A percentile compares a stretch with the other conserved stretches of the same genome.
phyloP scores from a whole-genome alignment of 2,888 invertebrate genomes.

The Celastrina argiolus region DNA sequence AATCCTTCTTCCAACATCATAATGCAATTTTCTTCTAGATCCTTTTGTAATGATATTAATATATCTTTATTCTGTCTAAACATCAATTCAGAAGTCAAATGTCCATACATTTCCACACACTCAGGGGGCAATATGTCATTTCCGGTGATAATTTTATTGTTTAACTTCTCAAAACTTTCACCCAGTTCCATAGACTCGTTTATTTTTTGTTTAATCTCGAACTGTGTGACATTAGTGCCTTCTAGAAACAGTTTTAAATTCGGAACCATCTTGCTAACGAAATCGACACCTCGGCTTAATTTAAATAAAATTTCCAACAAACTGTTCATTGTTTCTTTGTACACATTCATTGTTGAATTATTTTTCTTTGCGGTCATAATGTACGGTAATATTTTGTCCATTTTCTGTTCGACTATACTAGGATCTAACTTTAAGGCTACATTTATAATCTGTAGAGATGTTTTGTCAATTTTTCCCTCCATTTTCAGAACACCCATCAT shows the following conservation, averaged over 20 bases:
- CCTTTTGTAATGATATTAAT: constrained; percentile 53
- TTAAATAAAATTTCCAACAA: constrained; percentile 65
- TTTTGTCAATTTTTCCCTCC: constrained; percentile 57
- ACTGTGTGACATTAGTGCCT: constrained; percentile 55
- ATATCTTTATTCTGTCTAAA: constrained; percentile 68
- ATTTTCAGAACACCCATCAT: constrained; percentile 61
- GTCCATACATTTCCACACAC: constrained; percentile 60
- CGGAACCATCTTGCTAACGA: constrained; percentile 61
- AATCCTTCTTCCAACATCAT: constrained; percentile 56
- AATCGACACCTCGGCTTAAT: constrained; percentile 59
- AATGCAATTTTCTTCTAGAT: constrained; percentile 60
- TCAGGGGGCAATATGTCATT: constrained; percentile 57
- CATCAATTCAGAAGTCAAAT: constrained; percentile 63
- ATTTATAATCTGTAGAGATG: constrained; percentile 57
- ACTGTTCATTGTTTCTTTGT: constrained; percentile 57
- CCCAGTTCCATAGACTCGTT: constrained; percentile 40
- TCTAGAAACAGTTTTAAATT: constrained; percentile 54
- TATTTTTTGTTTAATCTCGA: constrained; percentile 49
- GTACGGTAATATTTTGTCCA: constrained; percentile 54
- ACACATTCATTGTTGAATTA: constrained; percentile 42
- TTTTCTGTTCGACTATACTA: constrained; percentile 58
- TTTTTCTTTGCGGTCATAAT: constrained; percentile 60
- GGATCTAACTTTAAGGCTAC: constrained; percentile 63
- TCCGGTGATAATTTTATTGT: constrained; percentile 53
- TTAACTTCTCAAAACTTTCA: constrained; percentile 45